These are phyloP conservation scores for Thripadectes ignobilis DNA, from an alignment of 2,797 vertebrate genomes.

Conservation along the genomic window DNA sequence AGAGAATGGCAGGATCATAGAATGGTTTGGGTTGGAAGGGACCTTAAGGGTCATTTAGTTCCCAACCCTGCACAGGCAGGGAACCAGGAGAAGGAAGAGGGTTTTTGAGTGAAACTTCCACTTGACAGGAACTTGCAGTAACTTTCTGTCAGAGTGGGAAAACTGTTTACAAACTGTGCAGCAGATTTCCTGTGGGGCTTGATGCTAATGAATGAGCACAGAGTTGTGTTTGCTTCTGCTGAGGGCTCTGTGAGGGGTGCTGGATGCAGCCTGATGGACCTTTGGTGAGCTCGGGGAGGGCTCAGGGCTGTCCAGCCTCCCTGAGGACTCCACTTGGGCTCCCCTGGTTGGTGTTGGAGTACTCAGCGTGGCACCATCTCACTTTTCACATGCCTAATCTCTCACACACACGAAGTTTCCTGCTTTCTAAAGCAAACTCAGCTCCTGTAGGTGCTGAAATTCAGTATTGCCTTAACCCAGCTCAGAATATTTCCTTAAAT, in stretches of 20 bases:
- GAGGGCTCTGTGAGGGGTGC: background rate
- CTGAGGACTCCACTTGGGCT: rapidly evolving
- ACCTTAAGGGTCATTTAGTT: background rate
- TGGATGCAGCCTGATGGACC: background rate
- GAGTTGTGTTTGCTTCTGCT: background rate
- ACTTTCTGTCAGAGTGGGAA: background rate
- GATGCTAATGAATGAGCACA: background rate
- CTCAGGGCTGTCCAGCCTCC: background rate
- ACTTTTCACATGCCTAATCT: background rate
- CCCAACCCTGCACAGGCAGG: background rate
- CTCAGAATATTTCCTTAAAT: background rate
- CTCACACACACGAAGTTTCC: background rate
- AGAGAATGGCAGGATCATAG: background rate
- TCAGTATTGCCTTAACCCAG: background rate
- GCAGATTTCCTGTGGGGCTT: background rate
- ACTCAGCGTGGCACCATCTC: rapidly evolving
- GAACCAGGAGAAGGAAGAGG: background rate
- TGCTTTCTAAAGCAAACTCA: background rate
- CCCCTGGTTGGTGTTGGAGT: rapidly evolving
- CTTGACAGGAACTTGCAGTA: background rate
- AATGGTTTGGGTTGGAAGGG: background rate
- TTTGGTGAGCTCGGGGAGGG: background rate
- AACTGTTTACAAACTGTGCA: background rate
- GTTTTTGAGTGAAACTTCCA: background rate
- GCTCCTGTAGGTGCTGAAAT: background rate